These are phyloP conservation scores for Rhegmatorhina hoffmannsi DNA, from an alignment of 2,113 vertebrate species.

Conservation along the genomic window DNA sequence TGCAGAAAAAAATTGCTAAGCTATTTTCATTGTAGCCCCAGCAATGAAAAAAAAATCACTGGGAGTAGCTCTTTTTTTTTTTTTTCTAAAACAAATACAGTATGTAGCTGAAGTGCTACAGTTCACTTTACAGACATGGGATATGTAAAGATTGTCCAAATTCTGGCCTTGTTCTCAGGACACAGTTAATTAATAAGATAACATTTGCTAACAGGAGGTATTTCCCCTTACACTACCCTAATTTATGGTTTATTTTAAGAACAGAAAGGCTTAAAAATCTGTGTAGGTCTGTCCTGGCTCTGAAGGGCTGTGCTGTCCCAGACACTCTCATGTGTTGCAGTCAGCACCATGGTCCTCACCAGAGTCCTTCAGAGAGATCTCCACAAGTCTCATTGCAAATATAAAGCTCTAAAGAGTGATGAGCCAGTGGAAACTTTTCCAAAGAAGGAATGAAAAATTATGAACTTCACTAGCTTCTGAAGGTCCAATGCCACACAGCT, in stretches of 20 bases:
- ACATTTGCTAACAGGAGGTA: background rate
- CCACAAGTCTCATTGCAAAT: background rate
- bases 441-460: background rate
- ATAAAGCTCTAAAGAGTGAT: background rate
- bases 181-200: background rate
- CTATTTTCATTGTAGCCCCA: background rate
- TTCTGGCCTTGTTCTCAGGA: background rate
- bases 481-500: background rate
- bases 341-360: background rate
- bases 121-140: background rate
- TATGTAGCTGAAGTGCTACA: background rate
- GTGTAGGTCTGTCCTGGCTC: background rate
- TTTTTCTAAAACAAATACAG: background rate
- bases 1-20: background rate
- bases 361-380: background rate
- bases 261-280: background rate
- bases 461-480: background rate
- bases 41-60: background rate
- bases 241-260: background rate
- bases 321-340: accelerated
- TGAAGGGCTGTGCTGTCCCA: background rate
- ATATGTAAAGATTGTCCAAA: background rate
- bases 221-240: background rate
- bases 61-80: background rate
- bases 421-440: background rate